Evolutionary conservation across 2,888 invertebrate species (phyloP).

Genomic region (Brenthis hecate): DNA sequence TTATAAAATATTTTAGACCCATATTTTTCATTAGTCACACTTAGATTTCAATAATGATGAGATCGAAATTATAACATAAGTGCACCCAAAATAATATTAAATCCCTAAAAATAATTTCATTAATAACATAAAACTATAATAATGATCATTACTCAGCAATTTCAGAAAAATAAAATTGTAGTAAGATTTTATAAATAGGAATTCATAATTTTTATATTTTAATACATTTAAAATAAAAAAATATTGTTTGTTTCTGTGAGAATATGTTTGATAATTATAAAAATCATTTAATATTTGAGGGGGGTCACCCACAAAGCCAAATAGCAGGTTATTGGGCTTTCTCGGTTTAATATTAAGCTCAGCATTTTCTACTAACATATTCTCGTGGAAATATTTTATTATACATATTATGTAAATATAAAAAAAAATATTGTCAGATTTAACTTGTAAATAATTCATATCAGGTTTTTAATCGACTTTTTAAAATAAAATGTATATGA

Average conservation of each 20-base stretch:
- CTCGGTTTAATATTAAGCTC: background rate
- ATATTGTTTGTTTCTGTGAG: background rate
- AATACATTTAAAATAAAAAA: slow-evolving; percentile 21
- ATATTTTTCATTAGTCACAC: slow-evolving; percentile 5
- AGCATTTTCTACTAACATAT: background rate
- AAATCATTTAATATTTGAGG: too few species aligned
- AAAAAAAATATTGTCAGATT: slow-evolving; percentile 11
- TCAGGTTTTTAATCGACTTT: slow-evolving; percentile 9
- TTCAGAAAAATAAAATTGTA: slow-evolving; percentile 29
- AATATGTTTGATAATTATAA: slow-evolving; percentile 2
- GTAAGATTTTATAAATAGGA: slow-evolving; percentile 24
- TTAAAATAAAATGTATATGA: background rate
- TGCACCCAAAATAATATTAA: slow-evolving; percentile 11
- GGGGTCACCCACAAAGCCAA: too few species aligned
- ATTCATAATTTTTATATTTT: slow-evolving; percentile 18
- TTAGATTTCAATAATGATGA: slow-evolving; percentile 14
- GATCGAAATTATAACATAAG: slow-evolving; percentile 17
- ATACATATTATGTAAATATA: slow-evolving; percentile 1
- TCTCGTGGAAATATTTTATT: slow-evolving; percentile 6
- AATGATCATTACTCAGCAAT: slow-evolving; percentile 26
- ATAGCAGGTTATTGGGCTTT: background rate
- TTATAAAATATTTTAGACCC: too few species aligned
- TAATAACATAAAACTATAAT: slow-evolving; percentile 8
- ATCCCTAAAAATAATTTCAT: slow-evolving; percentile 22
- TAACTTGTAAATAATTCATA: background rate